Evolutionary conservation across 2,888 invertebrate species (phyloP), one percentile per base, ranked within the genome.

Genomic region (Chaetoderma sp.): DNA sequence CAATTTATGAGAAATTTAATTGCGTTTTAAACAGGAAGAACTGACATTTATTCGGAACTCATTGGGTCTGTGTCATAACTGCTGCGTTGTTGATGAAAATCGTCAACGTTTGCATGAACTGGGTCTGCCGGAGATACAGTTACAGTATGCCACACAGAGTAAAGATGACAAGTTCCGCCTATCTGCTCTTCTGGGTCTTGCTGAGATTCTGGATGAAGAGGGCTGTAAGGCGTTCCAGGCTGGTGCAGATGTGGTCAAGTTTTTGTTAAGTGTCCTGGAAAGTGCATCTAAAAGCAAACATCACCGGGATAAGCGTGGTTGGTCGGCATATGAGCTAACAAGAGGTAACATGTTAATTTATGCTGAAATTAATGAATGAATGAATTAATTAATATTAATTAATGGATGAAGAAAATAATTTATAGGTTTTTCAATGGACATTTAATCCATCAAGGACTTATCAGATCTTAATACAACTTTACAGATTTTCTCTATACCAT

Each of bases 201-300:
- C 77, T n/a, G 70, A 73, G 23, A 65, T 78, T 6, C 65, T 76
- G 10, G 65, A 76, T 50, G 78, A 78, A 57, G 44, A 71, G 30
- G 73, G 77, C 42, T 67, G 76, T 57, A 68, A 68, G 23, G 63
- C 74, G 2, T 56, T 78, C 1, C 63, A 70, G 44, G 50, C 71
- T 8, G 69, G 71, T 2, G 62, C 32, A 8, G 61, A 63, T 1
- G 49, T 57, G 8, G 70, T 78, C 16, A 58, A 65, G 39, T 67
- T 65, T 30, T 42, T 76, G n/a, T n/a, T n/a, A n/a, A n/a, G n/a
- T n/a, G n/a, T n/a, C n/a, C 42, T 75, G 44, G 56, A 44, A 4
- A 49, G 54, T 25, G 23, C 75, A n/a, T 25, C 18, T 21, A 65
- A 66, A 4, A 68, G 69, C 5, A 39, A 69, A 55, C 25, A 54